A percentile compares a stretch with the other conserved stretches of the same genome.
These are phyloP conservation scores for Coremacera marginata DNA, from an alignment of 2,888 invertebrate species.

Conservation along the genomic window DNA sequence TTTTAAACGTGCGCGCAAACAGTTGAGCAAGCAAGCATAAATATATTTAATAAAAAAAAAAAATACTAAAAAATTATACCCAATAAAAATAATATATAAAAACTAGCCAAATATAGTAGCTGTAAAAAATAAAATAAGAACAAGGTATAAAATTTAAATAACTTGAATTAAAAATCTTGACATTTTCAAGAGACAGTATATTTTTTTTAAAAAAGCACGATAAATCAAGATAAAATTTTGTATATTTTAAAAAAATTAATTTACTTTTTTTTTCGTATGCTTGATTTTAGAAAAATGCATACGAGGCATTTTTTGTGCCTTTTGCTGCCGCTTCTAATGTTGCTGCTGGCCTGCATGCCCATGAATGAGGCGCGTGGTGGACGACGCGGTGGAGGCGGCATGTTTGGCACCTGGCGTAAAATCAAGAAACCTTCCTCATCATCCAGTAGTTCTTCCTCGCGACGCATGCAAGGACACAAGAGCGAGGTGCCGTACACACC, in stretches of 20 bases:
- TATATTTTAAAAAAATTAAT: too few species aligned
- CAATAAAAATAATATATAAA: background rate
- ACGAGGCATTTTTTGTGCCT: background rate
- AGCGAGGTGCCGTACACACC: background rate
- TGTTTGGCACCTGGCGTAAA: constrained; percentile 63
- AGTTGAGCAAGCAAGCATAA: constrained; percentile 3
- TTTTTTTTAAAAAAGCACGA: too few species aligned
- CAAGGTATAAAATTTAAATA: background rate
- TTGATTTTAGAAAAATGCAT: constrained; percentile 20
- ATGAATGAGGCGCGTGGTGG: constrained; percentile 58
- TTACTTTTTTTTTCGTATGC: background rate
- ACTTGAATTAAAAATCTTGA: constrained; percentile 10
- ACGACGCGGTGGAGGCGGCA: constrained; percentile 62
- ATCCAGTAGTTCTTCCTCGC: constrained; percentile 50
- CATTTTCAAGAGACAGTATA: background rate
- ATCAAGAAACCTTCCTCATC: constrained; percentile 61
- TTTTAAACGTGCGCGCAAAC: constrained; percentile 17
- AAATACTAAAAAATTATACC: background rate
- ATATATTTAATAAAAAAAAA: background rate
- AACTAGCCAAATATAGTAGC: background rate
- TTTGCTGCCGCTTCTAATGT: background rate
- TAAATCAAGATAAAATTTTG: too few species aligned
- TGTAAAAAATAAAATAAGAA: background rate
- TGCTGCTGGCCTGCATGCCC: constrained; percentile 12
- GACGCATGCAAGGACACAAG: constrained; percentile 47